Conservation (phyloP, 2,113 vertebrate species). For the Crotalus viridis region DNA sequence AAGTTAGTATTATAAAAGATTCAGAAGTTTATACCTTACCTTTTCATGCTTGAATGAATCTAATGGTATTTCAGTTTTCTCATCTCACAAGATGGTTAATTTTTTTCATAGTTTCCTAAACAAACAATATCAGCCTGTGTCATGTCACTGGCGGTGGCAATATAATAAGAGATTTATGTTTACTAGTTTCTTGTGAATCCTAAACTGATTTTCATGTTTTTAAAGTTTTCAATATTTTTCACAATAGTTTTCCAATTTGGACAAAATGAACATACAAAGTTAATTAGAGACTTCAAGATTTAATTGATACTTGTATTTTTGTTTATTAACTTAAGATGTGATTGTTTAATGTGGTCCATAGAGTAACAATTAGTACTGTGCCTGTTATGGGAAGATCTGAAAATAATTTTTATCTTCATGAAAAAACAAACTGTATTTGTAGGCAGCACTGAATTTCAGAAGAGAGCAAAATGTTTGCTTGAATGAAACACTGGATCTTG, state of each 20-base stretch:
- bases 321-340: background rate
- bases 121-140: background rate
- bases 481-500: constrained; percentile 53
- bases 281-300: background rate
- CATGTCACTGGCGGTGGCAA: background rate
- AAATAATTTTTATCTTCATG: constrained; percentile 19
- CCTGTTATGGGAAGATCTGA: constrained; percentile 18
- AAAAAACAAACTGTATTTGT: constrained; percentile 16
- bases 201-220: background rate
- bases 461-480: constrained; percentile 33
- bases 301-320: background rate
- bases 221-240: background rate
- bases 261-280: background rate
- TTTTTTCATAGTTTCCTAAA: background rate
- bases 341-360: background rate
- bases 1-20: background rate
- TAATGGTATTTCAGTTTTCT: background rate
- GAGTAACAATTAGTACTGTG: background rate
- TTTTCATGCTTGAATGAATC: background rate
- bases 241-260: background rate
- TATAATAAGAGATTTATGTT: background rate
- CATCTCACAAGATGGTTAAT: background rate
- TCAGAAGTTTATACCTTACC: background rate
- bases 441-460: background rate
- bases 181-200: background rate